phyloP scores from a whole-genome alignment of 2,888 invertebrate genomes.

The Schizaphis graminum region DNA sequence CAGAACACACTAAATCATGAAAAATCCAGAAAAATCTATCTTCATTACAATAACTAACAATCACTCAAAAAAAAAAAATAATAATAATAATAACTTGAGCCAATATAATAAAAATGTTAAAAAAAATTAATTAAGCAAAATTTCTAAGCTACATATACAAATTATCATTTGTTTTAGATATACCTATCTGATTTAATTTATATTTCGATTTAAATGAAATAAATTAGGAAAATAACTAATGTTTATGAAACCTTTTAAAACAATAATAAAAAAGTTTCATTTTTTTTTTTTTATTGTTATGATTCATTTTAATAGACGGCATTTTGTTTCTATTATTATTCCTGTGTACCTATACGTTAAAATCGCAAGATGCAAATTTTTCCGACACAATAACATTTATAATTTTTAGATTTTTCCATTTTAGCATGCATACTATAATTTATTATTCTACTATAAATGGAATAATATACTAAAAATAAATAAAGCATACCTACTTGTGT shows the following conservation, averaged over 20 bases:
- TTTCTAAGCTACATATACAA: neutral
- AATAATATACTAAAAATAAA: neutral
- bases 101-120: neutral
- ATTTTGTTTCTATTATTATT: neutral
- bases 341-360: neutral
- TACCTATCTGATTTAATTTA: neutral
- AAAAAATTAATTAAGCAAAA: neutral
- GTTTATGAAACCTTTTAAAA: neutral
- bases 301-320: neutral
- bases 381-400: neutral
- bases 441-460: neutral
- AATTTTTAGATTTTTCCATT: slow-evolving; percentile 8
- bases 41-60: neutral
- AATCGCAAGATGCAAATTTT: neutral
- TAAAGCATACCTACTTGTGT: neutral
- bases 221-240: neutral
- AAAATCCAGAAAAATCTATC: neutral
- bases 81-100: neutral
- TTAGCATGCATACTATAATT: neutral
- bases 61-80: neutral
- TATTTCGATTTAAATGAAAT: neutral
- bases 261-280: neutral
- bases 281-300: neutral
- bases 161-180: neutral
- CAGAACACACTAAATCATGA: neutral